phyloP scores from a whole-genome alignment of 2,113 vertebrate genomes.

The Petaurus breviceps region DNA sequence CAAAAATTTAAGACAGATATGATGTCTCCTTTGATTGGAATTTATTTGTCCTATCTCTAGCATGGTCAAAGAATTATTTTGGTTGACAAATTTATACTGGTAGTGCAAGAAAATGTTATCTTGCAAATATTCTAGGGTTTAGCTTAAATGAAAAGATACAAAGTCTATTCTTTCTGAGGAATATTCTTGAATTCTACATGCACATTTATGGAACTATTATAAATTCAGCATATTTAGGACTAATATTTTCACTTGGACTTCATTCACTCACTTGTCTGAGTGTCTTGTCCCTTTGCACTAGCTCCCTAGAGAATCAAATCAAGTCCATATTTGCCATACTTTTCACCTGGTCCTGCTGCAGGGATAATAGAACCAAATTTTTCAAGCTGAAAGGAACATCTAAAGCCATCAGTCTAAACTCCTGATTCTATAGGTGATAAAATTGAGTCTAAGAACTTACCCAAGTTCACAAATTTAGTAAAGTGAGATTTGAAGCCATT shows the following conservation, averaged over 20 bases:
- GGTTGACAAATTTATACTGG: neutral
- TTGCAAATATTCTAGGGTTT: neutral
- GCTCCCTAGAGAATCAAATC: neutral
- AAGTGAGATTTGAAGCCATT: neutral
- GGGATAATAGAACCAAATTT: neutral
- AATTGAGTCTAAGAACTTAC: neutral
- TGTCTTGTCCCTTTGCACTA: neutral
- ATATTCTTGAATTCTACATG: neutral
- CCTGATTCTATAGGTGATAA: neutral
- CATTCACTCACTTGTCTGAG: neutral
- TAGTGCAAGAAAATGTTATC: neutral
- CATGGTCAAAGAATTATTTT: neutral
- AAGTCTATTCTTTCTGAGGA: neutral
- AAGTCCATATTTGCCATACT: neutral
- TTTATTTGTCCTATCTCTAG: neutral
- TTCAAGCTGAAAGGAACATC: neutral
- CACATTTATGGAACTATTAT: neutral
- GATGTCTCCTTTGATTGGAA: neutral
- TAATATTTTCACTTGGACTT: neutral
- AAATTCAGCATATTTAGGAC: neutral
- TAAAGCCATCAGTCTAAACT: neutral
- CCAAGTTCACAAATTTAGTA: neutral
- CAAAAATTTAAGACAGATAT: neutral
- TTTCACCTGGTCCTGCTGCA: neutral
- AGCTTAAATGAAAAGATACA: neutral